A percentile compares a stretch with the other conserved stretches of the same genome.
Evolutionary conservation across 2,797 vertebrate genomes (phyloP).

Genomic region (Rhinatrema bivittatum): DNA sequence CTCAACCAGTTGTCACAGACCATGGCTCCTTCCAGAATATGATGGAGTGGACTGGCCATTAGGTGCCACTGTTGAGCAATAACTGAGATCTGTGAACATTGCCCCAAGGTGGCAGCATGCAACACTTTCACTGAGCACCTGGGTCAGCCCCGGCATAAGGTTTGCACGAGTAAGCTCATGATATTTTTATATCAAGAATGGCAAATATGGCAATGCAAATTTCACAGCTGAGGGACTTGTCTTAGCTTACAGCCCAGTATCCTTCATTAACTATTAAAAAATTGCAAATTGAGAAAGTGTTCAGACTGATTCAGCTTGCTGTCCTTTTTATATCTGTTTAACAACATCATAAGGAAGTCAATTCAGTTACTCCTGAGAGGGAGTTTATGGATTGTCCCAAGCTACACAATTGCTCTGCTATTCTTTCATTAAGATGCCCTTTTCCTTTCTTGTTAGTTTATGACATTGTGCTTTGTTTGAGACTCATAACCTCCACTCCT

Average conservation of each 20-base stretch:
- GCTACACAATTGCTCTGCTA: rapidly evolving
- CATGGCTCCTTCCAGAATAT: too few relatives aligned
- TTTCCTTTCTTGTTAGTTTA: constrained; percentile 1
- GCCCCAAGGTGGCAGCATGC: too few relatives aligned
- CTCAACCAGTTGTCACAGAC: too few relatives aligned
- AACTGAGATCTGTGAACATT: too few relatives aligned
- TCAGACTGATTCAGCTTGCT: constrained; percentile 5
- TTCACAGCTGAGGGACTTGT: constrained; percentile 31
- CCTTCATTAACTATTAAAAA: constrained; percentile 30
- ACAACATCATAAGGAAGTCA: constrained; percentile 7
- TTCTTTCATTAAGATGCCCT: constrained; percentile 3
- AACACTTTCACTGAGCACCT: too few relatives aligned
- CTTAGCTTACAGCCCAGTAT: constrained; percentile 8
- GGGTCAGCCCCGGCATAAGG: too few relatives aligned
- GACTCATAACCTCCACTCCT: constrained; percentile 7
- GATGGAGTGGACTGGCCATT: too few relatives aligned
- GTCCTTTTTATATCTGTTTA: constrained; percentile 2
- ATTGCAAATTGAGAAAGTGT: constrained; percentile 4
- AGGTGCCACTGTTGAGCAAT: too few relatives aligned
- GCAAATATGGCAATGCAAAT: constrained; percentile 44
- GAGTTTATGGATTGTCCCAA: too few relatives aligned
- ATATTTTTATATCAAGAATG: too few relatives aligned
- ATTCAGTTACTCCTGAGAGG: constrained; percentile 8
- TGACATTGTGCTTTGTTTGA: constrained; percentile 1
- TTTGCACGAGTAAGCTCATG: too few relatives aligned